Conservation (phyloP, 2,888 invertebrate species). For the Drosophila gaucha region DNA sequence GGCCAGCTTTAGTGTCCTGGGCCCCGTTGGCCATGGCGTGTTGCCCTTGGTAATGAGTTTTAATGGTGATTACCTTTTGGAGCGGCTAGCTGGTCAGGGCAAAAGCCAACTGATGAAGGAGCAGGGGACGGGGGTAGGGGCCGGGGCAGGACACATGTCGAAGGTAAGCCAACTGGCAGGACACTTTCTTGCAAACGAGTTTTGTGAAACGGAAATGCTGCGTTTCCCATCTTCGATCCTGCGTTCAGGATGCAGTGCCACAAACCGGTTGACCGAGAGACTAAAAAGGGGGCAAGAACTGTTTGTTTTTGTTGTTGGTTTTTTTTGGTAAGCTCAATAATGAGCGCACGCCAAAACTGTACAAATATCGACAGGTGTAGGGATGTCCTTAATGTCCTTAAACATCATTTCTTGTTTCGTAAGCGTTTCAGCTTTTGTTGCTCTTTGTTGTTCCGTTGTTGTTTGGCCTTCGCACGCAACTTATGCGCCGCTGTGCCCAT, state of each 20-base stretch:
- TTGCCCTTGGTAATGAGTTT: constrained; percentile 80
- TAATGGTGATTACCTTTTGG: constrained; percentile 74
- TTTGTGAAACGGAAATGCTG: constrained; percentile 55
- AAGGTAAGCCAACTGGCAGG: constrained; percentile 53
- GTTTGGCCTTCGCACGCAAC: constrained; percentile 75
- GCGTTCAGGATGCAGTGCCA: constrained; percentile 32
- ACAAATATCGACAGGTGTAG: constrained; percentile 79
- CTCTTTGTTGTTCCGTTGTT: constrained; percentile 12
- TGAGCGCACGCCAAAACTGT: constrained; percentile 72
- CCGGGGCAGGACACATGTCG: constrained; percentile 24
- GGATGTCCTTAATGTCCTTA: constrained; percentile 72
- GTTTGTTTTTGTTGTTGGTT: too few relatives aligned
- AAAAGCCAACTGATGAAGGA: constrained; percentile 8
- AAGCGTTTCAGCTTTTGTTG: constrained; percentile 36
- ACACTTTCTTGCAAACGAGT: constrained; percentile 54
- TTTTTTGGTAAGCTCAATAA: too few relatives aligned
- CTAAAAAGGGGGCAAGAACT: too few relatives aligned
- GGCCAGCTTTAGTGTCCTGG: constrained; percentile 37
- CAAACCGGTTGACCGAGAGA: constrained; percentile 47
- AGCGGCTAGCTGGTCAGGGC: constrained; percentile 24
- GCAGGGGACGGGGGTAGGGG: background rate
- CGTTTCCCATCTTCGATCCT: constrained; percentile 59
- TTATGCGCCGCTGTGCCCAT: constrained; percentile 37
- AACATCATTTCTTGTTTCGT: constrained; percentile 62
- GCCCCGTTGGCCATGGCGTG: constrained; percentile 12